phyloP scores from a whole-genome alignment of 2,113 vertebrate genomes.

The Chaetops frenatus region DNA sequence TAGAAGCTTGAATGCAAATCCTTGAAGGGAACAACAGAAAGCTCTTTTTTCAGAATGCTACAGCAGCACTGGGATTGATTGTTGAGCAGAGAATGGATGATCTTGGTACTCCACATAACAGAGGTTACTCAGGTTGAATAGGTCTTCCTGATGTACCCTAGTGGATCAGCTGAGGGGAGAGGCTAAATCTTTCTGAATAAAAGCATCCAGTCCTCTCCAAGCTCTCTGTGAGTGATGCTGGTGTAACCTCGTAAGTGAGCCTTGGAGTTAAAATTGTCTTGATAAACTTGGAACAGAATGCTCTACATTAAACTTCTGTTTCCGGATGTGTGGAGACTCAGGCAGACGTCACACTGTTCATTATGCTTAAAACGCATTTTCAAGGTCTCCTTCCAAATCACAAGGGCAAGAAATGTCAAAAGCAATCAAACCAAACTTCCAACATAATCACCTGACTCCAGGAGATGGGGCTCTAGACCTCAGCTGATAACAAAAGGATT shows the following conservation, averaged over 20 bases:
- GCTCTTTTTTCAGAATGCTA: neutral
- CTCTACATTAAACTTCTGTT: neutral
- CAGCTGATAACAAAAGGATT: slow-evolving; percentile 2
- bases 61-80: neutral
- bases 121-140: neutral
- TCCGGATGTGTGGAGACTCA: neutral
- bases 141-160: neutral
- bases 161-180: neutral
- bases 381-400: slow-evolving; percentile 24
- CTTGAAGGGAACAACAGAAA: neutral
- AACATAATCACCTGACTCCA: slow-evolving; percentile 1
- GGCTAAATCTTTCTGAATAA: neutral
- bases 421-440: neutral
- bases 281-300: slow-evolving; percentile 10
- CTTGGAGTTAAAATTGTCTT: neutral
- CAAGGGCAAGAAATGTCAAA: slow-evolving; percentile 5
- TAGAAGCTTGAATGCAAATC: neutral
- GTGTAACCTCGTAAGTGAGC: fast-evolving
- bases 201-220: neutral
- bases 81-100: neutral
- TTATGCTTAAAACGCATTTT: slow-evolving; percentile 21
- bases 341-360: neutral
- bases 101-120: neutral
- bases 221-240: neutral
- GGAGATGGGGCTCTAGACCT: neutral